Percentiles rank a stretch among this genome's conserved stretches.
These are phyloP conservation scores for Eolophus roseicapilla DNA, from an alignment of 2,113 vertebrate species.

Conservation along the genomic window DNA sequence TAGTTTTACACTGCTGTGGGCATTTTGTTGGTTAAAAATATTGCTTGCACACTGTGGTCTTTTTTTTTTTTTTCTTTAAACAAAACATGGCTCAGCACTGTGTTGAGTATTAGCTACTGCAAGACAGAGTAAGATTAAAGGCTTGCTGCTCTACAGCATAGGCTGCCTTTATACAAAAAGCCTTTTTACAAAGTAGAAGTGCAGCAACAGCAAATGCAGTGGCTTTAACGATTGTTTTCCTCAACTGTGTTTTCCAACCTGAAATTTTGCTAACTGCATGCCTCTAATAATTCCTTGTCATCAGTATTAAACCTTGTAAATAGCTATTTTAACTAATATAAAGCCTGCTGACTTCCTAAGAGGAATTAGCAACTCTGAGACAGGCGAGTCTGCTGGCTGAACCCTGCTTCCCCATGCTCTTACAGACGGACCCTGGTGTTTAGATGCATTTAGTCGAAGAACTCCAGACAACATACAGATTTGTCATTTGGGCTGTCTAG, in stretches of 20 bases:
- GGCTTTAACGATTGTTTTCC: neutral
- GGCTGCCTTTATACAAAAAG: neutral
- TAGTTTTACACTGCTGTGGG: conserved; percentile 51
- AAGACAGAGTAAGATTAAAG: conserved; percentile 16
- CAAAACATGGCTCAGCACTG: neutral
- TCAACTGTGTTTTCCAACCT: neutral
- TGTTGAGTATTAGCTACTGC: neutral
- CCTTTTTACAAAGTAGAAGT: neutral
- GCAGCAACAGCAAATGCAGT: neutral
- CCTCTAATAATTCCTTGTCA: neutral
- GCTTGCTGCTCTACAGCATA: neutral
- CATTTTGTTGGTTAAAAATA: neutral
- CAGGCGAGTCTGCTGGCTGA: neutral
- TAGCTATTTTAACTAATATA: neutral
- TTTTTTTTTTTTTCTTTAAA: neutral
- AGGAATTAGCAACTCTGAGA: neutral
- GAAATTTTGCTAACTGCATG: neutral
- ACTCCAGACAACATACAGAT: neutral
- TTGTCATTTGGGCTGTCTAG: neutral
- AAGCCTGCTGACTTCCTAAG: neutral
- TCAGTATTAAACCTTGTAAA: neutral
- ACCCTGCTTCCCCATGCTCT: neutral
- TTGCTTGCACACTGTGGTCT: neutral
- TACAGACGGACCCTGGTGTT: neutral
- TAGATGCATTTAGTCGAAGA: neutral